Evolutionary conservation across 2,888 invertebrate genomes (phyloP), one percentile per base, ranked within the genome.

Genomic region (Oithona nana): DNA sequence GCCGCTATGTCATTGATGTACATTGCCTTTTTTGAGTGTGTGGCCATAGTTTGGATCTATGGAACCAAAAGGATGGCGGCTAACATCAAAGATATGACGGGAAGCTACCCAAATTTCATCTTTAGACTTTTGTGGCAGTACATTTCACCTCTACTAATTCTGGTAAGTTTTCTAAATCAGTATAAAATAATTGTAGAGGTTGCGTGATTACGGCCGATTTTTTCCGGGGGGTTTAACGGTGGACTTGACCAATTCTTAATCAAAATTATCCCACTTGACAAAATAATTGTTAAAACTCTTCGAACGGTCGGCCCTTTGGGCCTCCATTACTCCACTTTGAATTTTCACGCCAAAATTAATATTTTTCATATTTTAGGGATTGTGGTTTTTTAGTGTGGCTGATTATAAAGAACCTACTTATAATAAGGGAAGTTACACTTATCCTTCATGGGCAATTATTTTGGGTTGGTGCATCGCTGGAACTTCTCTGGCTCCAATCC

Each of bases 1-100:
- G 88, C 89, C 22, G 86, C 87, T 54, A 83, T 90, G 68, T 87
- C 90, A 63, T 86, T 92, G 61, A 85, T 92, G 76, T 90, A 88
- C 71, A 78, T 92, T 66, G 90, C 92, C 39, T 90, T 93, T 74
- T 90, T 92, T 70, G 92, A 93, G 78, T 84, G 89, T 58, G 84
- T 90, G 61, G 92, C 85, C 8, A 82, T 93, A 65, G 82, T 88
- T 3, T 93, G 92, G 90, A 84, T 88, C 71, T 93, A 92, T 71
- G 92, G 92, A 48, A 84, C 86, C 0, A 80, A 80, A 63, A 78
- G 84, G 68, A 74, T 92, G 64, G 83, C 87, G 6, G 81, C 80
- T 69, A 88, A 92, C 71, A 82, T 92, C 16, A 83, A 86, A 72
- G 86, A 88, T 70, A 92, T 92, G 89, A 90, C 89, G 30, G 88